Evolutionary conservation across 64 coral and sea anemone genomes (phyloP).

Genomic region (Cladopsammia gracilis): DNA sequence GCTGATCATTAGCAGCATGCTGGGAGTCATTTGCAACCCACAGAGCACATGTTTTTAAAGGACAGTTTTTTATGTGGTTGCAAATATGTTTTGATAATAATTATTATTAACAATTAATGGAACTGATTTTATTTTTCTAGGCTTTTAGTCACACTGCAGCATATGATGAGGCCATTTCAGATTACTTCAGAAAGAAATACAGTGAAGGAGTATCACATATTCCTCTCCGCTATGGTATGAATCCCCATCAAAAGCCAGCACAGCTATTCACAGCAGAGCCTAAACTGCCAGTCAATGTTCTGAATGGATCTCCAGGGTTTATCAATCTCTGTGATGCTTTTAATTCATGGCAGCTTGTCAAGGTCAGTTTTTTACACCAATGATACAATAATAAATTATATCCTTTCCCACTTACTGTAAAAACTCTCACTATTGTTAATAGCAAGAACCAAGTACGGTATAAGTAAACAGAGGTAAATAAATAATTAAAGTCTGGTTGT

Average conservation of each 20-base stretch:
- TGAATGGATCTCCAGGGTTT: conserved; percentile 97
- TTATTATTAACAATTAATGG: no score
- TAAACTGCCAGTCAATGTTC: conserved; percentile 87
- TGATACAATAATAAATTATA: not conserved
- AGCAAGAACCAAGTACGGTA: no score
- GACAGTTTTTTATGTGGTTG: no score
- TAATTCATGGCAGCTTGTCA: conserved; percentile 97
- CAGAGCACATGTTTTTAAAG: no score
- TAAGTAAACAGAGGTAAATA: no score
- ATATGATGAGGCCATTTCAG: conserved; percentile 96
- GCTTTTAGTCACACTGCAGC: conserved; percentile 94
- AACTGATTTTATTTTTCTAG: conserved; percentile 31
- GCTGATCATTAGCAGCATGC: no score
- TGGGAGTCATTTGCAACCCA: no score
- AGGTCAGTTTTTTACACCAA: conserved; percentile 38
- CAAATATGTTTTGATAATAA: no score
- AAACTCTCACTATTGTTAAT: no score
- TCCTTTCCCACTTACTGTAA: no score
- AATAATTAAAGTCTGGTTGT: no score
- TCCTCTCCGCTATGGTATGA: conserved; percentile 96
- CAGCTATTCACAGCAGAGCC: conserved; percentile 87
- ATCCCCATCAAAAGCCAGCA: conserved; percentile 97
- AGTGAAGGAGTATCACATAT: conserved; percentile 89
- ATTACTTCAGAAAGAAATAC: conserved; percentile 97
- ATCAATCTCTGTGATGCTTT: conserved; percentile 99